Evolutionary conservation across 2,888 invertebrate species (phyloP).

Genomic region (Pterostichus madidus): DNA sequence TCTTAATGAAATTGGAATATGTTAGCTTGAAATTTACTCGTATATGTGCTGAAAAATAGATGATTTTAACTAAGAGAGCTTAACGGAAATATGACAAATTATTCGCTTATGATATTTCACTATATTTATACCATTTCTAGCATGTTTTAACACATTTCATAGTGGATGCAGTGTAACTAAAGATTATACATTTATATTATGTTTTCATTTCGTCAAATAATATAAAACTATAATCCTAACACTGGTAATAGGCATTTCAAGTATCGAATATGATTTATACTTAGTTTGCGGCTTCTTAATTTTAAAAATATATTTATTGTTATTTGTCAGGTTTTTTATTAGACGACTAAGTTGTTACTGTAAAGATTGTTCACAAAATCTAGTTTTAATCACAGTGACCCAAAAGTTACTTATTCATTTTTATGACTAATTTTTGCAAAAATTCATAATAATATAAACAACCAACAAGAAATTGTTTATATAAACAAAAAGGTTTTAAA

Average conservation of each 20-base stretch:
- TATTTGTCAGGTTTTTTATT: conserved; percentile 59
- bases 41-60: conserved; percentile 26
- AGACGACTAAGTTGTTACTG: conserved; percentile 59
- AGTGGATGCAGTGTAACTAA: not conserved
- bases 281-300: conserved; percentile 52
- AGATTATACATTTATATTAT: conserved; percentile 18
- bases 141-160: conserved; percentile 31
- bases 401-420: conserved; percentile 4
- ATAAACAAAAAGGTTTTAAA: no score
- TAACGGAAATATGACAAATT: conserved; percentile 46
- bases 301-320: conserved; percentile 54
- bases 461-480: no score
- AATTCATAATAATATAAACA: no score
- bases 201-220: no score
- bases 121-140: conserved; percentile 43
- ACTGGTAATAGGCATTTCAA: not conserved
- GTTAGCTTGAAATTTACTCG: conserved; percentile 9
- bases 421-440: no score
- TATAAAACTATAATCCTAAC: no score
- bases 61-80: conserved; percentile 21
- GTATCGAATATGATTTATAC: conserved; percentile 40
- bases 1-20: conserved; percentile 11
- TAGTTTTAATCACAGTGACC: not conserved
- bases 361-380: conserved; percentile 21
- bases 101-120: conserved; percentile 25